phyloP scores from a whole-genome alignment of 92 coral and sea anemone genomes.

The Ricordea florida region DNA sequence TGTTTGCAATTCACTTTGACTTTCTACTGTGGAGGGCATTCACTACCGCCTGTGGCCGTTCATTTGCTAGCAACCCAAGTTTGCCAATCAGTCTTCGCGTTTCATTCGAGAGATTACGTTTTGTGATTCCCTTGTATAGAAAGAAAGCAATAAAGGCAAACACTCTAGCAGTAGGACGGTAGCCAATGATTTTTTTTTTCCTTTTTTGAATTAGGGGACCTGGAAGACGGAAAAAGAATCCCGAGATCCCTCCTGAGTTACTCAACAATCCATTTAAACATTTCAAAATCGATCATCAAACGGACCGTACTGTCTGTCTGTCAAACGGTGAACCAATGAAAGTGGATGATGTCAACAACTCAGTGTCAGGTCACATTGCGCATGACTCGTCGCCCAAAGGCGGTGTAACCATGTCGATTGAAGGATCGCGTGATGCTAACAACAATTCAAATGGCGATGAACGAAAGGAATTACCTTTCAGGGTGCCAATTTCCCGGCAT shows the following conservation, averaged over 20 bases:
- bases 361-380: too few relatives aligned
- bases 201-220: slow-evolving; percentile 64
- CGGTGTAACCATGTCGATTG: slow-evolving; percentile 8
- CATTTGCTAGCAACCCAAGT: too few relatives aligned
- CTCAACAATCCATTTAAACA: slow-evolving; percentile 84
- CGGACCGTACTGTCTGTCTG: slow-evolving; percentile 19
- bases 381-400: slow-evolving; percentile 1
- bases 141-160: too few relatives aligned
- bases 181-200: not conserved
- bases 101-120: too few relatives aligned
- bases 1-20: too few relatives aligned
- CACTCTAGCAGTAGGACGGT: too few relatives aligned
- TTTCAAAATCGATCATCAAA: slow-evolving; percentile 63
- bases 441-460: slow-evolving; percentile 50
- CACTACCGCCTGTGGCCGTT: too few relatives aligned
- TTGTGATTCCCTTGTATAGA: too few relatives aligned
- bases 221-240: slow-evolving; percentile 88
- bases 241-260: slow-evolving; percentile 89
- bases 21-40: too few relatives aligned
- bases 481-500: slow-evolving; percentile 57
- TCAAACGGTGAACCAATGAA: slow-evolving; percentile 20
- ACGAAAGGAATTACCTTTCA: slow-evolving; percentile 21
- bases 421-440: slow-evolving; percentile 69
- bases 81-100: too few relatives aligned
- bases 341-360: slow-evolving; percentile 11